Conservation (phyloP, 2,797 vertebrate species). For the Knipowitschia caucasica region DNA sequence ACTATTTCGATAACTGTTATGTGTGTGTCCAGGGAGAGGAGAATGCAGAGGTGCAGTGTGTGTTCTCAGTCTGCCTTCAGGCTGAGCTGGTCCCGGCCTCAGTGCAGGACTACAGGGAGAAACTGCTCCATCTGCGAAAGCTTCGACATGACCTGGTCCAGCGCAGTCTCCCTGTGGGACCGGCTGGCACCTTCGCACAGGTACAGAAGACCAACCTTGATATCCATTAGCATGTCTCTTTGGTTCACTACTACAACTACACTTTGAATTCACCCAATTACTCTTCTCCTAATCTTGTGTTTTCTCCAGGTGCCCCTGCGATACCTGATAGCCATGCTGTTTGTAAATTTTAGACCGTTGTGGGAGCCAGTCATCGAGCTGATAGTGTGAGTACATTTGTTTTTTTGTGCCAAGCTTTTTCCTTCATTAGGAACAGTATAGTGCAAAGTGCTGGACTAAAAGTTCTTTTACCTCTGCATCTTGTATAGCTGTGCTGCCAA, state of each 20-base stretch:
- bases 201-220: constrained; percentile 57
- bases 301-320: constrained; percentile 86
- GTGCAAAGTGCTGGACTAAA: too few species aligned
- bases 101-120: constrained; percentile 92
- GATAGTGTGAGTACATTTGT: constrained; percentile 79
- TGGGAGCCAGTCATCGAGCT: constrained; percentile 94
- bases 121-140: constrained; percentile 90
- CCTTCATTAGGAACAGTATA: too few species aligned
- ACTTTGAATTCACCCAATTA: neutral
- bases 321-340: constrained; percentile 93
- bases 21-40: constrained; percentile 73
- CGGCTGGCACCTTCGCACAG: constrained; percentile 74
- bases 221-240: neutral
- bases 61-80: constrained; percentile 85
- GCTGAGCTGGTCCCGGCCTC: constrained; percentile 91
- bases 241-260: neutral
- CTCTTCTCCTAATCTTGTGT: neutral
- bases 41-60: constrained; percentile 67
- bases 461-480: too few species aligned
- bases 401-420: neutral
- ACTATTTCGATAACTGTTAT: neutral
- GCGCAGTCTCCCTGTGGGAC: constrained; percentile 70
- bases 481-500: too few species aligned
- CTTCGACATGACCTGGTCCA: constrained; percentile 88
- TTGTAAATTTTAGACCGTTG: constrained; percentile 90